Evolutionary conservation across 2,888 invertebrate genomes (phyloP).

Genomic region (Nephrocerus scutellatus): DNA sequence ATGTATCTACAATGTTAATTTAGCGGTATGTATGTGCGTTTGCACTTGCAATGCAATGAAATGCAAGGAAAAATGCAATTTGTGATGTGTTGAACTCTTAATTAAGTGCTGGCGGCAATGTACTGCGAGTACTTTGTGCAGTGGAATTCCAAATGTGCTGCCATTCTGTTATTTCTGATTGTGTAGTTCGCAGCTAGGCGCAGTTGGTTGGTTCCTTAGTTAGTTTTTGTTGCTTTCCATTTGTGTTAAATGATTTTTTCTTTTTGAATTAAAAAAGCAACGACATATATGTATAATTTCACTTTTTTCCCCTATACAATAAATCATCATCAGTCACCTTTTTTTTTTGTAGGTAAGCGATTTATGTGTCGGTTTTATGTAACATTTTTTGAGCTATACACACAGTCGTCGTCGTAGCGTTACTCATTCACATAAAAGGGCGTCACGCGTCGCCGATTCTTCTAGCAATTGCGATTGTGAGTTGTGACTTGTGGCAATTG

Average conservation of each 20-base stretch:
- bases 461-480: no score
- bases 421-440: constrained; percentile 16
- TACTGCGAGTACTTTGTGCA: no score
- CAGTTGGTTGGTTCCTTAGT: not conserved
- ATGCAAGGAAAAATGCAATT: constrained; percentile 8
- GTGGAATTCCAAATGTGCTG: no score
- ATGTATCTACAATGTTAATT: no score
- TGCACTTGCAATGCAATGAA: constrained; percentile 21
- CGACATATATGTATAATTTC: no score
- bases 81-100: constrained; percentile 23
- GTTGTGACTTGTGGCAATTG: no score
- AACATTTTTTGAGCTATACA: constrained; percentile 2
- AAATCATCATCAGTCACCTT: no score
- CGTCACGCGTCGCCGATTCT: constrained; percentile 21
- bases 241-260: no score
- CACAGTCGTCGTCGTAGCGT: not conserved
- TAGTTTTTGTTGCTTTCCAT: not conserved
- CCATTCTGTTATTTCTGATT: not conserved
- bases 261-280: no score
- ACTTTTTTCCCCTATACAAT: no score
- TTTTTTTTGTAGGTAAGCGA: no score
- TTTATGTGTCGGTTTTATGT: constrained; percentile 10
- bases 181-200: not conserved
- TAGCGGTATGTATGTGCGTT: no score
- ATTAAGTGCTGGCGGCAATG: constrained; percentile 17